phyloP scores from a whole-genome alignment of 2,113 vertebrate species.

The Plotosus lineatus region DNA sequence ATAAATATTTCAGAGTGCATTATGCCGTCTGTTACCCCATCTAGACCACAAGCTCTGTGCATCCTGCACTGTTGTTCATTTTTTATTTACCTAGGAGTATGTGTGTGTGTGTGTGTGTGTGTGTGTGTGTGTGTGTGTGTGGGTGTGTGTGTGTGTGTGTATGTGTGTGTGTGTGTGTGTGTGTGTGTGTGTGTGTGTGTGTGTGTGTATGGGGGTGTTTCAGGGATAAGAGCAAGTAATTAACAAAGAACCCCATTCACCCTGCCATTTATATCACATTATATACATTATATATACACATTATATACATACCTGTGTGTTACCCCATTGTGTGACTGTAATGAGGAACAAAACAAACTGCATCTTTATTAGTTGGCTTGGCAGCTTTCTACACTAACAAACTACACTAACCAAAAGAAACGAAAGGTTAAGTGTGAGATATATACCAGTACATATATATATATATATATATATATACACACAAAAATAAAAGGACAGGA shows the following conservation, averaged over 20 bases:
- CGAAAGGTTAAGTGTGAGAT: no score
- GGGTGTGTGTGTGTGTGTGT: constrained; percentile 3
- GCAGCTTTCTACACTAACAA: no score
- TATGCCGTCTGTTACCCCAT: constrained; percentile 58
- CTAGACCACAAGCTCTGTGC: constrained; percentile 58
- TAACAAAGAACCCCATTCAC: constrained; percentile 41
- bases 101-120: constrained; percentile 54
- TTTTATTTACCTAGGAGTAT: constrained; percentile 72
- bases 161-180: constrained; percentile 1
- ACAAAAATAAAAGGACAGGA: no score
- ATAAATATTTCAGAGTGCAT: constrained; percentile 63
- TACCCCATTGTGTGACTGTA: no score
- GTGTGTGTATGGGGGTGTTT: not conserved
- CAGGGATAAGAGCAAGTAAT: constrained; percentile 24
- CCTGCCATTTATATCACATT: no score
- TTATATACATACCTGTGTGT: not conserved
- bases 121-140: not conserved
- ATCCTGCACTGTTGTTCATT: constrained; percentile 64
- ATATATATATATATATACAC: no score
- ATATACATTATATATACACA: not conserved
- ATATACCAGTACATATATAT: no score
- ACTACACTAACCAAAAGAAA: no score
- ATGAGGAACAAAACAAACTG: no score
- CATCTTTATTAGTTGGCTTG: no score
- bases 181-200: not conserved